Percentiles rank a stretch among this genome's conserved stretches.
These are phyloP conservation scores for Panulirus ornatus DNA, from an alignment of 1,140 invertebrate genomes.

Conservation along the genomic window DNA sequence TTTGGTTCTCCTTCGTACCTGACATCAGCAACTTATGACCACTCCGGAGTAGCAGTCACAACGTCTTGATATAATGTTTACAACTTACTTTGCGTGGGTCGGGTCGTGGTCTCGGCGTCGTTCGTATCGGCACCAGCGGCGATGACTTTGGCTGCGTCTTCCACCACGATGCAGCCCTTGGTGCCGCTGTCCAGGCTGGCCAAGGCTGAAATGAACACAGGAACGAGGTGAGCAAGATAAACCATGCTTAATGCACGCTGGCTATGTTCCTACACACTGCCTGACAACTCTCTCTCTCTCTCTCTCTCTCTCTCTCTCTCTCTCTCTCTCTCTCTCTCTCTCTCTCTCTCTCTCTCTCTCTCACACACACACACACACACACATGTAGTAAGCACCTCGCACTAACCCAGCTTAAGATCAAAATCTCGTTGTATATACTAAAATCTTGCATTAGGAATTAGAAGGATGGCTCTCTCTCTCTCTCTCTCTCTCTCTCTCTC, in stretches of 20 bases:
- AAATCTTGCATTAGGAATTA: too few species aligned
- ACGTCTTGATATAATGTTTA: neutral
- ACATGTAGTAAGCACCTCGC: too few species aligned
- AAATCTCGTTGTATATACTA: too few species aligned
- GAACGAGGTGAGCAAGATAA: neutral
- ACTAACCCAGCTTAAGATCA: too few species aligned
- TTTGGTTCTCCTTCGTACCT: too few species aligned
- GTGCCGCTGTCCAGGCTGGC: constrained; percentile 78
- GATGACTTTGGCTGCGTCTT: constrained; percentile 90
- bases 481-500: constrained; percentile 38
- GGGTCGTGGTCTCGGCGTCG: constrained; percentile 82
- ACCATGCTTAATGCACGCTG: neutral
- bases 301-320: constrained; percentile 25
- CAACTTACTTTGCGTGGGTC: constrained; percentile 80
- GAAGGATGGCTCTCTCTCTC: too few species aligned
- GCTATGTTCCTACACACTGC: neutral
- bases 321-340: constrained; percentile 10
- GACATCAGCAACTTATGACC: too few species aligned
- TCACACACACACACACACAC: neutral
- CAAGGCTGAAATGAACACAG: constrained; percentile 55
- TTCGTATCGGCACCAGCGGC: constrained; percentile 78
- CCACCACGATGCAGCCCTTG: constrained; percentile 91
- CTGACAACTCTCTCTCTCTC: neutral
- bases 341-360: constrained; percentile 31
- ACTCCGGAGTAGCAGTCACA: too few species aligned